Evolutionary conservation across 2,113 vertebrate genomes (phyloP).

Genomic region (Atrichornis clamosus): DNA sequence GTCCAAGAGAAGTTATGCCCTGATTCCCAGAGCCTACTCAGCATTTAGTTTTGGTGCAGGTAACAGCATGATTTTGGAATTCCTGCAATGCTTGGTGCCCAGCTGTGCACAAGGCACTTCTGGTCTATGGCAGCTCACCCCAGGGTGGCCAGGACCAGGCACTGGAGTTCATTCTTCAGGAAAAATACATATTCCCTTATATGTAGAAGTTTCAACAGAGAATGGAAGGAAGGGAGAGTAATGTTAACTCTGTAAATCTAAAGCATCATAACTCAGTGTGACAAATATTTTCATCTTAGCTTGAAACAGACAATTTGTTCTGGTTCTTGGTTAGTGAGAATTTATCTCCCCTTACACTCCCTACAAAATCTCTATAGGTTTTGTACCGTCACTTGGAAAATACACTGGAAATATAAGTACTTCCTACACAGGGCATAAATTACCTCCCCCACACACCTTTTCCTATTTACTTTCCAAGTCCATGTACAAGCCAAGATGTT

Average conservation of each 20-base stretch:
- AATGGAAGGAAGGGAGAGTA: background rate
- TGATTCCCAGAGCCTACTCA: background rate
- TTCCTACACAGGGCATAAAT: background rate
- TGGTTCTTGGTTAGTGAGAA: background rate
- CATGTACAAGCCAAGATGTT: background rate
- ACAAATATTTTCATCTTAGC: background rate
- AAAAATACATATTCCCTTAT: background rate
- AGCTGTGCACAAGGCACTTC: background rate
- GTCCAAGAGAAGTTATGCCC: background rate
- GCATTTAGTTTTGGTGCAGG: background rate
- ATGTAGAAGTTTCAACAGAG: background rate
- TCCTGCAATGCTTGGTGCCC: background rate
- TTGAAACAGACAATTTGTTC: background rate
- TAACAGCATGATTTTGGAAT: background rate
- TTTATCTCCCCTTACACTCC: background rate
- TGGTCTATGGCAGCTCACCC: background rate
- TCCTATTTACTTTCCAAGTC: background rate
- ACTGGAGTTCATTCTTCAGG: background rate
- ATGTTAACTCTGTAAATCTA: background rate
- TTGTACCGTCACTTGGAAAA: background rate
- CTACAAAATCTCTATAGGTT: background rate
- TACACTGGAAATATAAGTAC: background rate
- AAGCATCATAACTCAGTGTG: background rate
- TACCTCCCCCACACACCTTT: accelerated
- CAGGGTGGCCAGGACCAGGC: background rate